These are phyloP conservation scores for Diabrotica virgifera DNA, from an alignment of 1,140 invertebrate genomes.

Conservation along the genomic window DNA sequence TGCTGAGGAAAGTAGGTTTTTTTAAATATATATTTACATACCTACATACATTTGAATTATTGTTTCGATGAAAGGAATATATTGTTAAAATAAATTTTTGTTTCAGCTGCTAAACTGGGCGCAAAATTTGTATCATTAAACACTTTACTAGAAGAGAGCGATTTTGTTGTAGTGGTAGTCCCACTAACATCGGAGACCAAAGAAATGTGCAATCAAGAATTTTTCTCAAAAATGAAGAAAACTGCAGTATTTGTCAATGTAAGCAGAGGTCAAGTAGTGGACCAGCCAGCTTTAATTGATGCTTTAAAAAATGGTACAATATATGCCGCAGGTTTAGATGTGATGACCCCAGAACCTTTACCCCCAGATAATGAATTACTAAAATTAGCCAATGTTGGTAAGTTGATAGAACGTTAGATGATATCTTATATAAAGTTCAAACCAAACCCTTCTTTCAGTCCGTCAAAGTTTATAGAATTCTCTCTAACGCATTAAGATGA, in stretches of 20 bases:
- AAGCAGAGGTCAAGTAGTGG: conserved; percentile 74
- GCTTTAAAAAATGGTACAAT: conserved; percentile 74
- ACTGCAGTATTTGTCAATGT: conserved; percentile 84
- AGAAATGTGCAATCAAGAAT: conserved; percentile 68
- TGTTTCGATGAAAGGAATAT: no score
- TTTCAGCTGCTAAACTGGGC: conserved; percentile 55
- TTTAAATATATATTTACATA: no score
- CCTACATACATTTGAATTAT: no score
- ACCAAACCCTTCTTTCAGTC: no score
- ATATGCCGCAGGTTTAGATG: conserved; percentile 86
- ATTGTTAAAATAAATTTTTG: neutral
- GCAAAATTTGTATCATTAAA: conserved; percentile 71
- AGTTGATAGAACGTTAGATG: conserved; percentile 25
- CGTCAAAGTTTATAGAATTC: no score
- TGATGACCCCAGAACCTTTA: conserved; percentile 90
- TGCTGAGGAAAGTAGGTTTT: no score
- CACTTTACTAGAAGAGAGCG: conserved; percentile 66
- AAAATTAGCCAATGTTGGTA: conserved; percentile 76
- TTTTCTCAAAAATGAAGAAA: conserved; percentile 81
- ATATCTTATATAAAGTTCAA: no score
- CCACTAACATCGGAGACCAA: conserved; percentile 73
- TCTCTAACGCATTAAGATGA: no score
- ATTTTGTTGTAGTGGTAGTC: conserved; percentile 77
- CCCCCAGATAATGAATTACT: conserved; percentile 77
- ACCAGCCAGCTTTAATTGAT: conserved; percentile 74